A percentile compares a stretch with the other conserved stretches of the same genome.
These are phyloP conservation scores for Popillia japonica DNA, from an alignment of 1,140 invertebrate species.

Conservation along the genomic window DNA sequence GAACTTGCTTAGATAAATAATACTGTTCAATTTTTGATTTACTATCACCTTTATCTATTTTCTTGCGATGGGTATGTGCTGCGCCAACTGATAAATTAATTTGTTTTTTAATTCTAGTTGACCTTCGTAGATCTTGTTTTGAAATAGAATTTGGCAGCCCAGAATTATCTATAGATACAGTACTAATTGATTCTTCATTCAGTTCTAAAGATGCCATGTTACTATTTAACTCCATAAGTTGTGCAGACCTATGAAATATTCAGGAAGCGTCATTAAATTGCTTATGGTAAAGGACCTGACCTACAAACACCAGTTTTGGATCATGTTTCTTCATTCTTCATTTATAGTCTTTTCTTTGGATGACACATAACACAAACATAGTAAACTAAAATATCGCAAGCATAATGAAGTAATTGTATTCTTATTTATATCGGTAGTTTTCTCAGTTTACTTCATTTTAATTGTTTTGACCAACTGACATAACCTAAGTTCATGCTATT, in stretches of 20 bases:
- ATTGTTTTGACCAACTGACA: too few species aligned
- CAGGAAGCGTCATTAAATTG: not conserved
- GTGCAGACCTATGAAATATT: not conserved
- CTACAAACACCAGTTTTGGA: too few species aligned
- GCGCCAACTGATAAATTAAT: not conserved
- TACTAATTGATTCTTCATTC: not conserved
- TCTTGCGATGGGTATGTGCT: not conserved
- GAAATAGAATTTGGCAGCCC: not conserved
- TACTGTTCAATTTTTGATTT: conserved; percentile 36
- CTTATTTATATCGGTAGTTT: too few species aligned
- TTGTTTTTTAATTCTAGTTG: not conserved
- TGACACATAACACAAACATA: too few species aligned
- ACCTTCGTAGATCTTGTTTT: not conserved
- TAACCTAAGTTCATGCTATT: too few species aligned
- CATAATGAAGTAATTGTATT: too few species aligned
- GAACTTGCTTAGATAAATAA: conserved; percentile 36
- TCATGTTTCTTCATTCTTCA: too few species aligned
- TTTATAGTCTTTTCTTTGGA: too few species aligned
- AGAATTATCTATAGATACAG: not conserved
- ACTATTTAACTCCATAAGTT: conserved; percentile 6
- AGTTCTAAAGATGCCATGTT: not conserved
- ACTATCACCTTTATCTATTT: not conserved
- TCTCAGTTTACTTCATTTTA: too few species aligned
- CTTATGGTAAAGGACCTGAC: not conserved
- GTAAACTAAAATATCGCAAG: too few species aligned